Base-by-base conservation (phyloP, 2,888 invertebrate genomes). In the Drosophila tanythrix region DNA sequence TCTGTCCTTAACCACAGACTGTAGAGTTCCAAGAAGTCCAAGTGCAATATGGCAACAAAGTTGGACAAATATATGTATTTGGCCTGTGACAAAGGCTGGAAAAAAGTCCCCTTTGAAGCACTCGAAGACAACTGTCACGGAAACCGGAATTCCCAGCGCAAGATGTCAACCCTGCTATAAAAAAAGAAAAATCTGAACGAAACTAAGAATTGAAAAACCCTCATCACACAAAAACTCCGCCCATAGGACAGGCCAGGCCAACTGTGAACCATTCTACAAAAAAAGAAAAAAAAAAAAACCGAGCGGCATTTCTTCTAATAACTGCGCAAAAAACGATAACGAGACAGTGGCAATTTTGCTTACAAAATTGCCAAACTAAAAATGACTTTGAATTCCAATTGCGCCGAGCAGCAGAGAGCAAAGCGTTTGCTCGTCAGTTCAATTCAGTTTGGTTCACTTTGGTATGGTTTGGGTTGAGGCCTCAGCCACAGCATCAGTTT, bases 301-400 rank as follows among this genome's bases (percentile, higher is more conserved):
- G 70, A 60, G 31, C 65, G 59, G 77, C 84, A 70, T 83, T 89
- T 89, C 88, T 89, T 85, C 84, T 85, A 85, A 85, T 85, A 85
- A 89, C 89, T 85, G 84, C 88, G 82, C 82, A 83, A 85, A 83
- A 89, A 84, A 79, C 81, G 79, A 73, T 80, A 79, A 80, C 79
- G 87, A 86, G 84, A 89, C 85, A 82, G 85, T 89, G 88, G 88
- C 85, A 85, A 85, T 85, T 85, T 85, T 85, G 85, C 88, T 89
- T 84, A 85, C 89, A 89, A 89, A 85, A 85, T 85, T 85, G 85
- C 89, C 85, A 89, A 85, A 88, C 89, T 89, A 79, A 89, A 85
- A 85, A 84, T 88, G 88, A 89, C 85, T 89, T 85, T 85, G 89
- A 85, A 89, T 85, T 85, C 89, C 88, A 85, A 85, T 85, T 85